Base-by-base conservation (phyloP, 2,113 vertebrate species). In the Calonectris borealis region DNA sequence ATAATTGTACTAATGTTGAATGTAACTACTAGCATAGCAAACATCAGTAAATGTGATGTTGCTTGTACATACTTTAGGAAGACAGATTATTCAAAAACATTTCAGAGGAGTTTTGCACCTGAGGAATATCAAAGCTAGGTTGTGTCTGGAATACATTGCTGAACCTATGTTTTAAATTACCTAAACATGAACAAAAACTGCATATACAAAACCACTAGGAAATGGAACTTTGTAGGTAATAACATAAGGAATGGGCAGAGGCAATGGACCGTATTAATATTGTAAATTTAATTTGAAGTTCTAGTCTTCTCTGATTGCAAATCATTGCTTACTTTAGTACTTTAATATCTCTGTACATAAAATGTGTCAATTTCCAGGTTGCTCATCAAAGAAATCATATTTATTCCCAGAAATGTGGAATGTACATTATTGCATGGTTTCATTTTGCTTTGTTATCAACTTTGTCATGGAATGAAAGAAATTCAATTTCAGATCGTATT, bases 401-500 rank as follows among this genome's bases (percentile, higher is more conserved):
- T 97, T 94, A 54, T 57, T 65, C 73, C 62, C 27, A 62, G 55
- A 94, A 93, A 90, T 93, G 71, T 31, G 26, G 71, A 91, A 64
- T 48, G 58, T 83, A 66, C 27, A 72, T 87, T 94, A 90, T 60
- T 87, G 48, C 27, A 75, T 94, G 77, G 27, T 95, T 97, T 96
- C 70, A 40, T 58, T 97, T 97, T 84, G 44, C 80, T 96, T 96
- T 95, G 86, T 90, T 97, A 97, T 87, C 80, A 91, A 72, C 94
- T 96, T 95, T 91, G 21, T 71, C n/a, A 72, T 57, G 57, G 84
- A 95, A 94, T 58, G 49, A 94, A 84, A 96, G 71, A 96, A 96
- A 95, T 96, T 96, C 83, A 91, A 92, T 97, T 98, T 97, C 83
- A 94, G 77, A 94, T 93, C 95, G 83, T 75, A 91, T 83, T 73